Evolutionary conservation across 2,797 vertebrate species (phyloP), one percentile per base, ranked within the genome.

Genomic region (Melanotaenia maccullochi): DNA sequence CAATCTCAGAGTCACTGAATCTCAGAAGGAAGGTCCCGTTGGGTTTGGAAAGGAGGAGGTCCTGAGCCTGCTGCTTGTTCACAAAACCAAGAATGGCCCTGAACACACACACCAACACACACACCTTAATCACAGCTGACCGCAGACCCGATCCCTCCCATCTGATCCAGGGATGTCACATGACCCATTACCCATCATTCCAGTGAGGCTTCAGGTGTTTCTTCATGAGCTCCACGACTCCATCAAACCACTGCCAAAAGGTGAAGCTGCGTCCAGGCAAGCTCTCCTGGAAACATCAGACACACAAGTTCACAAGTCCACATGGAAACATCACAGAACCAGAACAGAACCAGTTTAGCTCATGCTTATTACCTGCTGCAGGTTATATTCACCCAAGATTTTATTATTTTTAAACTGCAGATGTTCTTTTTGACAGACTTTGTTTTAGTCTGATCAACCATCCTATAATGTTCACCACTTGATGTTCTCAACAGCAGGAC

Each of bases 171-270:
- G 5, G 11, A 38, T 13, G 9, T 12, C 2, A 38, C 36, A 49
- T n/a, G 18, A n/a, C 1, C n/a, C 47, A 89, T 95, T 93, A 99
- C 97, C 97, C 97, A 1, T 99, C 97, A 25, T 97, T 99, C 97
- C 97, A 99, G 79, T 98, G 97, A 6, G 96, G 96, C 82, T 92
- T 95, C 24, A 94, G 93, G 60, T 99, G 97, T 82, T 98, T 98
- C 88, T 98, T 99, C 92, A 98, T 94, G 73, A 99, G 96, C 85
- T 99, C 97, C 87, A 99, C 97, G 35, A 99, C 97, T 3, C 97
- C 97, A 0, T 99, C 97, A 89, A 99, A 99, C 97, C 97, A 99
- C 86, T 99, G 97, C 97, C 97, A 99, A 91, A 99, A 99, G 30
- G 97, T 99, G 82, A 98, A 99, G 91, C 96, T 99, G 74, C 97